Base-by-base conservation (phyloP, 2,797 vertebrate species). In the Ceyx erithaca region DNA sequence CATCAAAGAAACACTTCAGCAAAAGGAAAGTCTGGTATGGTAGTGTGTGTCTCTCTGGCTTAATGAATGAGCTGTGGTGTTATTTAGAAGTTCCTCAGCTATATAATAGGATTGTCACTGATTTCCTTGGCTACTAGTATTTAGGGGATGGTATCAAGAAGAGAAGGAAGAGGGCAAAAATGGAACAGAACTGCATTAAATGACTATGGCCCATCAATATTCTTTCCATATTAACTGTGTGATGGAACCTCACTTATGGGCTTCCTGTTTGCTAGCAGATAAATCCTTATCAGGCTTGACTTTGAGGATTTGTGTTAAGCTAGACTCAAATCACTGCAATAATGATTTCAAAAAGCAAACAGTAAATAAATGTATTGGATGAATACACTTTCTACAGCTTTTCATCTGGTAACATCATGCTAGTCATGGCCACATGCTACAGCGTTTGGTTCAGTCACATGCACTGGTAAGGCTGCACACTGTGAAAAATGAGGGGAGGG, bases 371-470 rank as follows among this genome's bases (percentile, higher is more conserved):
- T 25, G 4, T 9, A 7, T 49, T 30, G 5, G 13, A 16, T 33
- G 6, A 52, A 59, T 72, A 35, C 0, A 4, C 30, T 67, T 52
- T 45, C 25, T 68, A 6, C 9, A 62, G 22, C 10, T 80, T 85
- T 87, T 61, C 2, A 1, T 58, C 25, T 48, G 15, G 28, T 68
- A 58, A 31, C 8, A 12, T 20, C 4, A 1, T 30, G 4, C 9
- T 31, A 30, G 7, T 57, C 21, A 8, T 72, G 46, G n/a, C 17
- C 33, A 37, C 3, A 2, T 37, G 23, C 31, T n/a, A 7, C 25
- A 31, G 17, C 17, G 23, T 63, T 18, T n/a, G 40, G 7, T 30
- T 77, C 7, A 2, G 13, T 61, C 19, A 37, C 1, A 0, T 17
- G 3, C 23, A 21, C 31, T 40, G 12, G 11, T n/a, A 46, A 68